Base-by-base conservation (phyloP, 2,113 vertebrate species). In the Calypte anna region DNA sequence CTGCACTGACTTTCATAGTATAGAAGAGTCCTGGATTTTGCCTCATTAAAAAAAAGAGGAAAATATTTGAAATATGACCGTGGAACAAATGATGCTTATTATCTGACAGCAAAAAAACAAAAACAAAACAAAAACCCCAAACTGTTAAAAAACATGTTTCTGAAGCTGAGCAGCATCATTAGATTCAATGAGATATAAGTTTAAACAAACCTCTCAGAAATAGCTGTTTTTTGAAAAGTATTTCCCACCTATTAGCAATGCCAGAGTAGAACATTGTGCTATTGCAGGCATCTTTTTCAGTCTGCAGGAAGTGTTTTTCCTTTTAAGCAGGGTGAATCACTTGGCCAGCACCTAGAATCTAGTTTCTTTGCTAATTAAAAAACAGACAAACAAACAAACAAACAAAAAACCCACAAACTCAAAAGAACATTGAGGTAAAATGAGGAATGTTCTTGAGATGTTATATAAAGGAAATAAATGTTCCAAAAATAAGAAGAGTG, bases 141-240 rank as follows among this genome's bases (percentile, higher is more conserved):
- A 0, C 51, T 43, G 21, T 67, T 66, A 21, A 86, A 74, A 84
- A 43, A 66, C 40, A 36, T 38, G 22, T 5, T 13, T 38, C 16
- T 67, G 30, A 85, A 93, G 63, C 43, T 58, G 17, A 81, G 24
- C 2, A 1, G 14, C 33, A 77, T 15, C 17, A 8, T 73, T 57
- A 69, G 7, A 14, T 54, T 14, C 24, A 50, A 70, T 19, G 5
- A n/a, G 4, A 14, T 67, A 62, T 19, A 55, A 31, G 17, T 51
- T 81, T 67, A 89, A 43, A 70, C 11, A 77, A 59, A 3, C 2
- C 1, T 59, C 31, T 55, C 31, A 38, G 24, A 83, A 80, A 8
- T 3, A 0, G 0, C 25, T 15, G 7, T 0, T 38, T 66, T 91
- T 67, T 75, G 12, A 15, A 48, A 77, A 78, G 13, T 58, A 69